Percentiles rank a stretch among this genome's conserved stretches.
Evolutionary conservation across 2,113 vertebrate species (phyloP).

Genomic region (pig (Sus scrofa)): DNA sequence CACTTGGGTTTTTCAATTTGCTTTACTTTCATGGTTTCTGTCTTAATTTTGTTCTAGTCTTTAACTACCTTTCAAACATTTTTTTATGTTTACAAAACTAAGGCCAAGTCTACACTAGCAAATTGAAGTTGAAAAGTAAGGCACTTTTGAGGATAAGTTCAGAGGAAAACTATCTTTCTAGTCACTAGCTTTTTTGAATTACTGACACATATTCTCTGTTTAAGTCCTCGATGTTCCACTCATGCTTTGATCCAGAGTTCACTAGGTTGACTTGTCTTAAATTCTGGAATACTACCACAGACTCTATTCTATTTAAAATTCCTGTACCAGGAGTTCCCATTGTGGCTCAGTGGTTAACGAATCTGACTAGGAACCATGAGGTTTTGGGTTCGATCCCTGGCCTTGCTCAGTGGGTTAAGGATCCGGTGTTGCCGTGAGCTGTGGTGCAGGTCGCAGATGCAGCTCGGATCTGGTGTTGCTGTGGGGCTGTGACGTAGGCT

Average conservation of each 20-base stretch:
- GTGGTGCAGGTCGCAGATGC: too few species aligned
- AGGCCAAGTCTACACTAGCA: constrained; percentile 34
- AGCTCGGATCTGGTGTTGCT: too few species aligned
- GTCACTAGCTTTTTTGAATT: background rate
- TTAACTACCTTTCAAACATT: constrained; percentile 67
- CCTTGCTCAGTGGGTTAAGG: too few species aligned
- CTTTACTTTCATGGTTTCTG: constrained; percentile 54
- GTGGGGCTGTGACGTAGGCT: too few species aligned
- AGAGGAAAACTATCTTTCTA: constrained; percentile 43
- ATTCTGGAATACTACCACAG: background rate
- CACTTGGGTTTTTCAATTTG: constrained; percentile 64
- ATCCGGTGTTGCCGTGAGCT: too few species aligned
- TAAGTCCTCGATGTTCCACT: constrained; percentile 24
- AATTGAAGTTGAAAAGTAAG: constrained; percentile 57
- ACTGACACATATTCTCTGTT: background rate
- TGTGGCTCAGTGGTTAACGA: too few species aligned
- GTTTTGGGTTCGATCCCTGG: too few species aligned
- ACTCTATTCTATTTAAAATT: background rate
- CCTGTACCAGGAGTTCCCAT: too few species aligned
- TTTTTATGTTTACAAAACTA: constrained; percentile 42
- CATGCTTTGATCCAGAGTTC: constrained; percentile 24
- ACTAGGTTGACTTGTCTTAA: background rate
- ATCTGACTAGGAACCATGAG: too few species aligned
- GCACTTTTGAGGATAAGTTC: background rate
- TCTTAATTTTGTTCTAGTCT: constrained; percentile 64